These are phyloP conservation scores for Lanistes nyassanus DNA, from an alignment of 1,140 invertebrate genomes.

Conservation along the genomic window DNA sequence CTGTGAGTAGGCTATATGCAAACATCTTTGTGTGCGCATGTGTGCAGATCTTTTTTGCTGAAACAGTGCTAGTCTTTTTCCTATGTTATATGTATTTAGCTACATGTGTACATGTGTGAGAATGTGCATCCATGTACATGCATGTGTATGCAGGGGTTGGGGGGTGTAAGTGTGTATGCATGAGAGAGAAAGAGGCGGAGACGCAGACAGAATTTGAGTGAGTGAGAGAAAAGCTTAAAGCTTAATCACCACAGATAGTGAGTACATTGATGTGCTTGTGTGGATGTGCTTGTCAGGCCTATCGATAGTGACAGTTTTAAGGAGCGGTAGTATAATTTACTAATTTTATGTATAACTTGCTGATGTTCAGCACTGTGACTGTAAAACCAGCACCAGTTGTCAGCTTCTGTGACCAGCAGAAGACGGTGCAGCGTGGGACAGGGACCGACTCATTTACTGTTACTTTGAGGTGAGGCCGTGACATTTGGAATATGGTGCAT, in stretches of 20 bases:
- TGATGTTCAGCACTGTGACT: not conserved
- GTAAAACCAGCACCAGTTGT: conserved; percentile 9
- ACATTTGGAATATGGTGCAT: no score
- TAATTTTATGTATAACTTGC: no score
- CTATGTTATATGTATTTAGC: not conserved
- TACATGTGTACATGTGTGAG: not conserved
- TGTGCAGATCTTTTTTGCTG: not conserved
- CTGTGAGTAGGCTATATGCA: no score
- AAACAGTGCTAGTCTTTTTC: not conserved
- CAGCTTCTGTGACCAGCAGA: not conserved
- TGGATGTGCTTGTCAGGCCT: no score
- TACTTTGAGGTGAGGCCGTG: conserved; percentile 1
- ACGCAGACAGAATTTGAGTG: no score
- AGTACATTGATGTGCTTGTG: no score
- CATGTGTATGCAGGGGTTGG: not conserved
- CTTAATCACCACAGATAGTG: no score
- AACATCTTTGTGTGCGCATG: not conserved
- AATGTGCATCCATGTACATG: not conserved
- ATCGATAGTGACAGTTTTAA: no score
- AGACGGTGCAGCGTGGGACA: not conserved
- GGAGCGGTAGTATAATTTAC: no score
- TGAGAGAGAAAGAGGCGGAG: no score
- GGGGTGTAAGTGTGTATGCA: no score
- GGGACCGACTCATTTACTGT: conserved; percentile 6
- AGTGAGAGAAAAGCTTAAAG: no score